Evolutionary conservation across 2,888 invertebrate species (phyloP).

Genomic region (Zootermopsis nevadensis): DNA sequence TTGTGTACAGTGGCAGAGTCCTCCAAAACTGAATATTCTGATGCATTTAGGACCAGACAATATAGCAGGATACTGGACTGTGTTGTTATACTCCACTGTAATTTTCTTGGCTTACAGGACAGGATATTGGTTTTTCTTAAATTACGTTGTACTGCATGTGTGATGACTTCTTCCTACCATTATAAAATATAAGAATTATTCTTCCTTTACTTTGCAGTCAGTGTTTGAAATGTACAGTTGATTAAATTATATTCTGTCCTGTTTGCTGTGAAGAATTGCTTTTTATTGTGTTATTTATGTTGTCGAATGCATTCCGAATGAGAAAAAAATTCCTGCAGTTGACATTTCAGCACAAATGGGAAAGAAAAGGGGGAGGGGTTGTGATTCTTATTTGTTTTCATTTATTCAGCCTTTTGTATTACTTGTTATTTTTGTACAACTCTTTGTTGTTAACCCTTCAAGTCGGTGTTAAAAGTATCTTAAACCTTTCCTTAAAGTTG

Average conservation of each 20-base stretch:
- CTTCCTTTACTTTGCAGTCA: conserved; percentile 27
- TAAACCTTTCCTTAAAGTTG: background rate
- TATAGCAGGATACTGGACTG: background rate
- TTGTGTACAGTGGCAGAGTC: conserved; percentile 31
- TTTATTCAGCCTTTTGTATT: background rate
- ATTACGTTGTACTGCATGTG: background rate
- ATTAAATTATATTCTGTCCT: background rate
- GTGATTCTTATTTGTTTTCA: conserved; percentile 15
- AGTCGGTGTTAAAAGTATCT: background rate
- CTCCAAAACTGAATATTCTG: conserved; percentile 22
- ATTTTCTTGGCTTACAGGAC: background rate
- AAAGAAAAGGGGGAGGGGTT: background rate
- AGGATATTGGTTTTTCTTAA: background rate
- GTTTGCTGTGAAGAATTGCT: background rate
- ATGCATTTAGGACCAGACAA: background rate
- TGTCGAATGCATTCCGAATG: conserved; percentile 42
- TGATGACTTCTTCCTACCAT: background rate
- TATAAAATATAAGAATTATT: conserved; percentile 3
- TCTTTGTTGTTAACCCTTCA: background rate
- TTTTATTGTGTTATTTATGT: conserved; percentile 16
- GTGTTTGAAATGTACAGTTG: background rate
- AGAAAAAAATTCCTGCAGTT: background rate
- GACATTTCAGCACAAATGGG: conserved; percentile 24
- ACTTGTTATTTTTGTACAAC: background rate
- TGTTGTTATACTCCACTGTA: background rate